Conservation (phyloP, 2,888 invertebrate genomes). For the Sisyra nigra region DNA sequence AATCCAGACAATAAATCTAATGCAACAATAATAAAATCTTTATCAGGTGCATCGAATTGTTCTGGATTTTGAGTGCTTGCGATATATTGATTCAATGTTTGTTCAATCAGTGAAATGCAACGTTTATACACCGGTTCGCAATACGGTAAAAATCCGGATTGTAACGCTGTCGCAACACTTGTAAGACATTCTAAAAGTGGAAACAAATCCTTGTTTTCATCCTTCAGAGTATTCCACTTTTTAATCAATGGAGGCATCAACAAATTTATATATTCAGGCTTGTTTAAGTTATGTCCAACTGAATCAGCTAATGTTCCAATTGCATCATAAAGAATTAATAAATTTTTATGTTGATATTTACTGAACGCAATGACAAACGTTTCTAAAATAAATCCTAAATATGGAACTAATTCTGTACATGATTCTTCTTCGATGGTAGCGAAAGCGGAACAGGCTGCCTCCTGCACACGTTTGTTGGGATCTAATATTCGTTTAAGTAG, state of each 20-base stretch:
- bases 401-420: slow-evolving; percentile 53
- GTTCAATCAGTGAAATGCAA: slow-evolving; percentile 50
- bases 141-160: slow-evolving; percentile 55
- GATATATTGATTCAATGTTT: slow-evolving; percentile 44
- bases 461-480: slow-evolving; percentile 59
- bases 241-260: slow-evolving; percentile 57
- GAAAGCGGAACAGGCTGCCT: slow-evolving; percentile 64
- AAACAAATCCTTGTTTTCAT: slow-evolving; percentile 58
- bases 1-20: slow-evolving; percentile 55
- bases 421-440: slow-evolving; percentile 66
- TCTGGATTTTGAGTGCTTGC: slow-evolving; percentile 44
- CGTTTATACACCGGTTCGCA: slow-evolving; percentile 52
- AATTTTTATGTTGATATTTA: slow-evolving; percentile 49
- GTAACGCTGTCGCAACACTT: slow-evolving; percentile 57
- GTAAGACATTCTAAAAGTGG: slow-evolving; percentile 59
- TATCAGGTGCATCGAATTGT: slow-evolving; percentile 47
- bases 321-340: slow-evolving; percentile 59
- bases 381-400: slow-evolving; percentile 49
- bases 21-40: slow-evolving; percentile 61
- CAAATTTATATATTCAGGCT: slow-evolving; percentile 46
- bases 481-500: slow-evolving; percentile 52
- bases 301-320: slow-evolving; percentile 60
- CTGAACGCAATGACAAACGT: slow-evolving; percentile 58
- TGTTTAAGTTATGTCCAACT: slow-evolving; percentile 51
- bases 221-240: slow-evolving; percentile 53